Evolutionary conservation across 2,888 invertebrate species (phyloP).

Genomic region (Uloborus plumipes): DNA sequence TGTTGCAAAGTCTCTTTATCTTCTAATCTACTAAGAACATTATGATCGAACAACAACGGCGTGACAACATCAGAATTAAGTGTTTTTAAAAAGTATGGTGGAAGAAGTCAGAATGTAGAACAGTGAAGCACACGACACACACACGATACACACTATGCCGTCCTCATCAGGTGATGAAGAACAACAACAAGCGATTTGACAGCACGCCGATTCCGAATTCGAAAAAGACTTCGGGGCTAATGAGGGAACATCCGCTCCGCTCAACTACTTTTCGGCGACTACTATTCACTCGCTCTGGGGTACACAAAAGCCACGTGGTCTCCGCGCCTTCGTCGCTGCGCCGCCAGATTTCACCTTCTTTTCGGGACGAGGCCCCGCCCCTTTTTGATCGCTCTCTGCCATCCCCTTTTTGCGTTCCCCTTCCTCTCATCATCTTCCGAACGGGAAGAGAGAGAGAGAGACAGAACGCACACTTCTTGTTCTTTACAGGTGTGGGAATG

Average conservation of each 20-base stretch:
- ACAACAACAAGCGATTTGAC: conserved; percentile 30
- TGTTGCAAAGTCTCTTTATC: not conserved
- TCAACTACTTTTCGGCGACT: conserved; percentile 26
- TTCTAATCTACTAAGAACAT: conserved; percentile 23
- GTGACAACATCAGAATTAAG: conserved; percentile 18
- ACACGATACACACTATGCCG: conserved; percentile 2
- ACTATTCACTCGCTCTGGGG: conserved; percentile 31
- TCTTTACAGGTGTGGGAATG: conserved; percentile 42
- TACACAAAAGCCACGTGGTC: conserved; percentile 60
- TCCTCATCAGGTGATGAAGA: conserved; percentile 42
- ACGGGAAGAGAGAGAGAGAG: too few species aligned
- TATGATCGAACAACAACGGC: conserved; percentile 17
- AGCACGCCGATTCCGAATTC: conserved; percentile 39
- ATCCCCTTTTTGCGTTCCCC: too few species aligned
- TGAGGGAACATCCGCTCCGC: conserved; percentile 36
- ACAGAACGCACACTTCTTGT: not conserved
- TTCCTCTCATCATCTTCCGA: too few species aligned
- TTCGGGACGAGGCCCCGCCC: conserved; percentile 28
- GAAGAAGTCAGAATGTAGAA: conserved; percentile 23
- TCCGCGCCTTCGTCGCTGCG: conserved; percentile 5
- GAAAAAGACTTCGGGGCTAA: conserved; percentile 18
- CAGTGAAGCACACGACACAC: not conserved
- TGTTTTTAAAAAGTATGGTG: conserved; percentile 1
- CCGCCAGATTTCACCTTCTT: conserved; percentile 14
- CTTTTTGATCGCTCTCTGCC: conserved; percentile 31